Conservation (phyloP, 2,113 vertebrate genomes). For the Apodemus speciosus region DNA sequence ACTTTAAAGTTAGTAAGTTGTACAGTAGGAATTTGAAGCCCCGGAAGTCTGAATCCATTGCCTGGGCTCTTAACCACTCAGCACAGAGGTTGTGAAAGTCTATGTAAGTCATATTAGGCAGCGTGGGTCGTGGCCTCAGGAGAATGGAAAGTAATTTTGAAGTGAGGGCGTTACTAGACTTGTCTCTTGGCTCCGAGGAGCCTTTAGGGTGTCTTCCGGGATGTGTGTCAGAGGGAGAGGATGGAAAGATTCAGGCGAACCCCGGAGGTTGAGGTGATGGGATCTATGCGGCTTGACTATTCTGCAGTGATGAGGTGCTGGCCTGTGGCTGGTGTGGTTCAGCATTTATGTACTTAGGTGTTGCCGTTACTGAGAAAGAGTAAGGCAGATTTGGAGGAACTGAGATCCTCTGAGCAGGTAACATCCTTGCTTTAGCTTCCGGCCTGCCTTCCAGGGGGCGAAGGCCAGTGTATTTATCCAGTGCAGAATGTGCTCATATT, state of each 20-base stretch:
- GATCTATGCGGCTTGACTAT: neutral
- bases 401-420: neutral
- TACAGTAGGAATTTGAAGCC: neutral
- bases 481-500: neutral
- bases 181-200: neutral
- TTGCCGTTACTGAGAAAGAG: neutral
- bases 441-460: neutral
- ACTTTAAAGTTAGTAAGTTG: neutral
- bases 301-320: neutral
- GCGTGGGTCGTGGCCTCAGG: neutral
- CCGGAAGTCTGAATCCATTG: neutral
- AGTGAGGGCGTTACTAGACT: neutral
- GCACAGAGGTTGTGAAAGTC: neutral
- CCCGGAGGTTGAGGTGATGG: neutral
- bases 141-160: neutral
- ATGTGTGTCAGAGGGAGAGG: neutral
- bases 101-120: neutral
- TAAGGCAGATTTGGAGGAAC: neutral
- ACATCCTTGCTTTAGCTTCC: neutral
- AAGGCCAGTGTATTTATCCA: neutral
- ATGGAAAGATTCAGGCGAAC: neutral
- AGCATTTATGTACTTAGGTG: neutral
- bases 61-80: neutral
- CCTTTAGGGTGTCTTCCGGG: neutral
- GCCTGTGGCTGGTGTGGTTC: neutral